Conservation (phyloP, 2,113 vertebrate species). For the Heterotis niloticus region DNA sequence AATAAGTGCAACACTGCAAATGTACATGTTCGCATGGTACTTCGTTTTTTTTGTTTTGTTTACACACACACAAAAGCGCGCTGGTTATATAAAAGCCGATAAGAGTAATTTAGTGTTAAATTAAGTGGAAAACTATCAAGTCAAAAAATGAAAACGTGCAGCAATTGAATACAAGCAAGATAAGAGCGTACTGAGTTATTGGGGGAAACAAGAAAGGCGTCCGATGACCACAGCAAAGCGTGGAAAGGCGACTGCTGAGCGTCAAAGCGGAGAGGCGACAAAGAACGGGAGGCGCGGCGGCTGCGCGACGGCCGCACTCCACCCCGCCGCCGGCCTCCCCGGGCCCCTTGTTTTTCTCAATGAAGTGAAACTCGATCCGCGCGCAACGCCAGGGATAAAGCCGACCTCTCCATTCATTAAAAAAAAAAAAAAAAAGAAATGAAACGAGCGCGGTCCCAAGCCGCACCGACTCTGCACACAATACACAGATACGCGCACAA, state of each 20-base stretch:
- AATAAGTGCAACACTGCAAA: no score
- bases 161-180: neutral
- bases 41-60: no score
- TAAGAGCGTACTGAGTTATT: neutral
- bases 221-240: no score
- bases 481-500: conserved; percentile 8
- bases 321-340: conserved; percentile 25
- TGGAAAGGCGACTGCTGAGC: neutral
- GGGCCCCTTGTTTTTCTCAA: conserved; percentile 67
- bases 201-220: neutral
- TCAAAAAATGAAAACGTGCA: no score
- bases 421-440: conserved; percentile 46
- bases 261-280: neutral
- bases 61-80: no score
- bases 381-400: conserved; percentile 42
- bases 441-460: conserved; percentile 20
- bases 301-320: conserved; percentile 24
- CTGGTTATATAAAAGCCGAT: no score
- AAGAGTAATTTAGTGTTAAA: no score
- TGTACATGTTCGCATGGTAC: no score
- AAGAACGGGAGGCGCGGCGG: neutral
- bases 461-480: conserved; percentile 32
- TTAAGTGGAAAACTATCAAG: no score
- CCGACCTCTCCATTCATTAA: conserved; percentile 63
- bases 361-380: conserved; percentile 68